Percentiles rank a stretch among this genome's conserved stretches.
These are phyloP conservation scores for Mycalesis mineus DNA, from an alignment of 2,888 invertebrate species.

Conservation along the genomic window DNA sequence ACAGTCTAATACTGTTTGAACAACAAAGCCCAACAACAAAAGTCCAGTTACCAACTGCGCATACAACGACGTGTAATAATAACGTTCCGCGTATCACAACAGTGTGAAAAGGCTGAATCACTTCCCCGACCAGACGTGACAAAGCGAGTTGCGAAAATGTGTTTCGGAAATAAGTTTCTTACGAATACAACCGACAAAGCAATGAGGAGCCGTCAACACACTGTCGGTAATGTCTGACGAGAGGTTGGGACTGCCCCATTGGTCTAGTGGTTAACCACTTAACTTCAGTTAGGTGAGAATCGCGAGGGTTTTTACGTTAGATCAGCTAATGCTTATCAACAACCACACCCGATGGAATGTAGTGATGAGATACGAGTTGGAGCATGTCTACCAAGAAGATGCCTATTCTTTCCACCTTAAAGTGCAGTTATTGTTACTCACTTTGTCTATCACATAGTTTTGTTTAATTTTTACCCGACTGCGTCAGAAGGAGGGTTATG, in stretches of 20 bases:
- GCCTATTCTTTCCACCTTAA: too few relatives aligned
- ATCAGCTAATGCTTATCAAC: too few relatives aligned
- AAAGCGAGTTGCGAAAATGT: constrained; percentile 1
- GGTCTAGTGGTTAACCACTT: too few relatives aligned
- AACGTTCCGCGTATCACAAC: constrained; percentile 9
- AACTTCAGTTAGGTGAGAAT: too few relatives aligned
- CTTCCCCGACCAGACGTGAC: constrained; percentile 14
- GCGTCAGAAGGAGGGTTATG: too few relatives aligned
- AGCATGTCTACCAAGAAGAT: too few relatives aligned
- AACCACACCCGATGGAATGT: too few relatives aligned
- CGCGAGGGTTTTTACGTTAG: background rate
- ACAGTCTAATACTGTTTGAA: background rate
- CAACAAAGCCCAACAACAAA: background rate
- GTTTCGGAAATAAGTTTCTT: constrained; percentile 14
- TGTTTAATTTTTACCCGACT: too few relatives aligned
- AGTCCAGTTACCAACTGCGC: background rate
- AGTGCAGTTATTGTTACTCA: too few relatives aligned
- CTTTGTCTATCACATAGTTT: too few relatives aligned
- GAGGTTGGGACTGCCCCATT: too few relatives aligned
- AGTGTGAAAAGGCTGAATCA: constrained; percentile 18
- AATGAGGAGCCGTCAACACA: background rate
- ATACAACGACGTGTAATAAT: constrained; percentile 11
- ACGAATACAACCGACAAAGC: constrained; percentile 9
- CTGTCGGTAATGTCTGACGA: background rate
- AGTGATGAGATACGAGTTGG: too few relatives aligned